A percentile compares a stretch with the other conserved stretches of the same genome.
phyloP scores from a whole-genome alignment of 1,140 invertebrate species.

The Ceratitis capitata region DNA sequence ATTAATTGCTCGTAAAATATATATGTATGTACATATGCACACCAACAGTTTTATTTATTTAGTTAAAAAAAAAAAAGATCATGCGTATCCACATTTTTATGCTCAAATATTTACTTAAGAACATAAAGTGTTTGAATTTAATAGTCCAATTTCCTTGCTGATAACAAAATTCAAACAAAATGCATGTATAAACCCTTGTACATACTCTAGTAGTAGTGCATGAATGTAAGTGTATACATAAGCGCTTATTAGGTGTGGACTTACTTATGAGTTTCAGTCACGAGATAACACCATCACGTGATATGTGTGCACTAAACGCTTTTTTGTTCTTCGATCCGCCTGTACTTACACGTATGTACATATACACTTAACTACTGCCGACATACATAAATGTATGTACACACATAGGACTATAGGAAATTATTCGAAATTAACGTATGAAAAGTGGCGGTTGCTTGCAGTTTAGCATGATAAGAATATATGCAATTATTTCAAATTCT shows the following conservation, averaged over 20 bases:
- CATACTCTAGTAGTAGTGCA: neutral
- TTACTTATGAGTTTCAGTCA: neutral
- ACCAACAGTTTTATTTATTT: too few relatives aligned
- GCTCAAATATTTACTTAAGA: too few relatives aligned
- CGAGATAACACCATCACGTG: conserved; percentile 18
- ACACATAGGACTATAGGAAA: neutral
- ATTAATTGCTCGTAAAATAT: too few relatives aligned
- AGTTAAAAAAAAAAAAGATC: too few relatives aligned
- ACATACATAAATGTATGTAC: neutral
- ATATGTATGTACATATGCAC: too few relatives aligned
- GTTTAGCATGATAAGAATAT: neutral
- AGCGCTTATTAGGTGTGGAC: neutral
- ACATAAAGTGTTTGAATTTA: neutral
- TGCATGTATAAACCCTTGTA: neutral
- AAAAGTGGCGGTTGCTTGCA: neutral
- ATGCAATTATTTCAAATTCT: neutral
- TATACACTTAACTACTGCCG: neutral
- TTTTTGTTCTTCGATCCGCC: neutral
- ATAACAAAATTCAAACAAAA: neutral
- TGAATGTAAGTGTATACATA: neutral
- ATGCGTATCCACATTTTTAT: too few relatives aligned
- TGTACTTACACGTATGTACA: neutral
- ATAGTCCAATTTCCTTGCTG: neutral
- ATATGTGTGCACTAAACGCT: neutral
- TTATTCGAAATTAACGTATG: neutral